These are phyloP conservation scores for Lithophane socia DNA, from an alignment of 2,888 invertebrate genomes.

Conservation along the genomic window DNA sequence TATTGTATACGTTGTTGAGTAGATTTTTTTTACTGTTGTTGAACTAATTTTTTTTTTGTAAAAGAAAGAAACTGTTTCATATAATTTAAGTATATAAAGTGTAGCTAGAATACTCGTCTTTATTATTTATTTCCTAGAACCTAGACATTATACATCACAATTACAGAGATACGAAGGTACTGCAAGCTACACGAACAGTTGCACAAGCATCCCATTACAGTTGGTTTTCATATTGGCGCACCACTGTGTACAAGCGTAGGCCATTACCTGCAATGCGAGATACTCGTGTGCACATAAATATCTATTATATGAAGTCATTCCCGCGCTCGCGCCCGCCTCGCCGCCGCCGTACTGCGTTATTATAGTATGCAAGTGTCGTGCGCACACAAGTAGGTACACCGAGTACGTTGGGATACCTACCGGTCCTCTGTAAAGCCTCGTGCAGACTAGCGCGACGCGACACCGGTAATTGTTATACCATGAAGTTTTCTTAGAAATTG, in stretches of 20 bases:
- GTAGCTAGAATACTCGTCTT: background rate
- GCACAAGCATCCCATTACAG: constrained; percentile 9
- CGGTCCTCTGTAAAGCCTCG: background rate
- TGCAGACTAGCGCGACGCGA: too few relatives aligned
- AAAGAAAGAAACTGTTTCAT: background rate
- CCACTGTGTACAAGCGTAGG: constrained; percentile 14
- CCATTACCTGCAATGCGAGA: constrained; percentile 32
- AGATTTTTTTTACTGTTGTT: too few relatives aligned
- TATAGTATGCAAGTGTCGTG: constrained; percentile 36
- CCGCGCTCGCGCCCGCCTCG: background rate
- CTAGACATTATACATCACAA: background rate
- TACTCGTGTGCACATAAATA: constrained; percentile 49
- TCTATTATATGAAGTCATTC: constrained; percentile 48
- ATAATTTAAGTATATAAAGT: background rate
- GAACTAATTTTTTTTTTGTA: too few relatives aligned
- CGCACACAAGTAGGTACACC: background rate
- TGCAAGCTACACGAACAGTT: background rate
- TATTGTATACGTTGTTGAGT: too few relatives aligned
- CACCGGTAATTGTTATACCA: too few relatives aligned
- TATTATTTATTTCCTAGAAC: background rate
- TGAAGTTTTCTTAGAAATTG: too few relatives aligned
- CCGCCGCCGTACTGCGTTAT: constrained; percentile 15
- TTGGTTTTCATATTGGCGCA: background rate
- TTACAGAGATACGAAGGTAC: background rate
- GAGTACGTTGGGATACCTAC: background rate